Evolutionary conservation across 2,888 invertebrate genomes (phyloP).

Genomic region (Apodemia duryi): DNA sequence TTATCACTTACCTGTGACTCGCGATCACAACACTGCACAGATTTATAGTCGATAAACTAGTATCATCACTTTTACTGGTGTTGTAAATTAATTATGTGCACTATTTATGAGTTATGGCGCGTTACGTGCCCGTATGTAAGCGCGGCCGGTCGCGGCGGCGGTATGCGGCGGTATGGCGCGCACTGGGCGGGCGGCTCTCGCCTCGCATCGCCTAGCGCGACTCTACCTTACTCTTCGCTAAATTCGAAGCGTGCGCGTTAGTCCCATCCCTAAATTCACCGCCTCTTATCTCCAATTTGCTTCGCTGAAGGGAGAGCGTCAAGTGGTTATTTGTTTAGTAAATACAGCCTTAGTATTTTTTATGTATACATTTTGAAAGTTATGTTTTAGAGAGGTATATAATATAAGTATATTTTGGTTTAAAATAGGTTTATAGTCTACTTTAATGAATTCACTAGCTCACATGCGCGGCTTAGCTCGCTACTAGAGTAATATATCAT

Average conservation of each 20-base stretch:
- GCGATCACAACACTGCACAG: conserved; percentile 74
- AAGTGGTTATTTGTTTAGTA: conserved; percentile 25
- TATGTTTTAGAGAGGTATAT: background rate
- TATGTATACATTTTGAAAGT: background rate
- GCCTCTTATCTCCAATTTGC: conserved; percentile 32
- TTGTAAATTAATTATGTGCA: conserved; percentile 73
- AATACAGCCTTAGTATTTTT: conserved; percentile 4
- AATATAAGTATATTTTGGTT: background rate
- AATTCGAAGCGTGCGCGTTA: conserved; percentile 1
- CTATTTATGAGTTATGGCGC: conserved; percentile 37
- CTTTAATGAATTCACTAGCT: background rate
- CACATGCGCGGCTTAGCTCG: no score
- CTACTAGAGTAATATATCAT: no score
- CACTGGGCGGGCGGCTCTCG: conserved; percentile 62
- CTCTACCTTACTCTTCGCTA: conserved; percentile 30
- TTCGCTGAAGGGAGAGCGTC: conserved; percentile 24
- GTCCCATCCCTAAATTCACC: conserved; percentile 4
- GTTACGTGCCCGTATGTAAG: conserved; percentile 44
- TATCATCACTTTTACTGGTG: conserved; percentile 76
- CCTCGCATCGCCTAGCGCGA: conserved; percentile 42
- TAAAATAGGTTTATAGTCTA: background rate
- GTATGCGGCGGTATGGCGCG: conserved; percentile 42
- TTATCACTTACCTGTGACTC: conserved; percentile 78
- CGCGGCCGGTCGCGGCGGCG: conserved; percentile 64
- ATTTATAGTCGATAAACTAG: conserved; percentile 75